These are phyloP conservation scores for Coryphaenoides rupestris DNA, from an alignment of 2,113 vertebrate species.

Conservation along the genomic window DNA sequence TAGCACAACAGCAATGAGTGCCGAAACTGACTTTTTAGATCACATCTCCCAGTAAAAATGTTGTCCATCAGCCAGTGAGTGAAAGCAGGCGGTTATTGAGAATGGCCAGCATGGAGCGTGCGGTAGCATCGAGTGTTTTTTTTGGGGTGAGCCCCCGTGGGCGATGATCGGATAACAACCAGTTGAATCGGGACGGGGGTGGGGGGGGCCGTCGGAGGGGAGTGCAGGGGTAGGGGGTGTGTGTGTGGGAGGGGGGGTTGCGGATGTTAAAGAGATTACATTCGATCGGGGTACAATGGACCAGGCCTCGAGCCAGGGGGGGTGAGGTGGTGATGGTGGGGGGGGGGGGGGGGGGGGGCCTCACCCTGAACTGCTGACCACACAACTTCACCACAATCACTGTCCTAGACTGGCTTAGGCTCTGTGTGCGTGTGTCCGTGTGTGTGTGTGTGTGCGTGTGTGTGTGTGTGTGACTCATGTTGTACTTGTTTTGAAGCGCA, in stretches of 20 bases:
- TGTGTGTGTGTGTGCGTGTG: not conserved
- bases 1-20: no score
- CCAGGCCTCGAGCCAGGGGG: conserved; percentile 39
- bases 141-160: no score
- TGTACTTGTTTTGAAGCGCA: conserved; percentile 3
- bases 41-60: no score
- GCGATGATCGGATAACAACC: conserved; percentile 48
- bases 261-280: conserved; percentile 70
- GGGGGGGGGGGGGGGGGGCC: conserved; percentile 38
- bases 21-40: no score
- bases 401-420: not conserved
- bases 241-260: conserved; percentile 30
- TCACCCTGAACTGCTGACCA: conserved; percentile 61
- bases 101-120: not conserved
- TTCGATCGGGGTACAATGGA: conserved; percentile 60
- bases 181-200: conserved; percentile 48
- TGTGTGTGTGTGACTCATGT: not conserved
- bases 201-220: no score
- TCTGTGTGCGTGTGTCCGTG: not conserved
- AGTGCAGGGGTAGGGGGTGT: no score
- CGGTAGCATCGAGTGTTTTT: no score
- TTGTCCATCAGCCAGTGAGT: no score
- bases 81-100: conserved; percentile 4
- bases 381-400: conserved; percentile 48
- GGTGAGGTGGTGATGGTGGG: not conserved